A percentile compares a stretch with the other conserved stretches of the same genome.
Conservation (phyloP, 2,113 vertebrate genomes). For the Antechinus stuartii region DNA sequence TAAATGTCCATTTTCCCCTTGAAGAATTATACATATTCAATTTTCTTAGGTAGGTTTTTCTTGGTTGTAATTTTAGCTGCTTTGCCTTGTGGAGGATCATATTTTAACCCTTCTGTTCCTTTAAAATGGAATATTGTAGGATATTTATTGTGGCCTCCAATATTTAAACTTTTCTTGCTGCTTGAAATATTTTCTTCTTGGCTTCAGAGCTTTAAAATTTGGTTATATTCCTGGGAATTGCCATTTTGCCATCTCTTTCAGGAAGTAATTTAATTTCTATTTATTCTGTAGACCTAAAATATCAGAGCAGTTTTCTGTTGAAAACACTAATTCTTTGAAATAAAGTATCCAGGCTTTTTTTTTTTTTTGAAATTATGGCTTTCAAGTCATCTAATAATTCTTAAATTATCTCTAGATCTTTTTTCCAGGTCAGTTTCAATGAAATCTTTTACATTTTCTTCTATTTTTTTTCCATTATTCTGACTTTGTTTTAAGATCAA, state of each 20-base stretch:
- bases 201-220: neutral
- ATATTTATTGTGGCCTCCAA: neutral
- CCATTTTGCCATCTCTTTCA: neutral
- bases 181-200: neutral
- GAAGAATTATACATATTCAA: neutral
- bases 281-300: neutral
- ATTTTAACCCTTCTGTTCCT: neutral
- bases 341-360: neutral
- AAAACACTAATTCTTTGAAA: neutral
- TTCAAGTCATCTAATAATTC: too few species aligned
- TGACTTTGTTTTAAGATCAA: neutral
- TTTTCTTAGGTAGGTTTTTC: neutral
- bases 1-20: neutral
- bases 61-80: neutral
- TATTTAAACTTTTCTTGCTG: neutral
- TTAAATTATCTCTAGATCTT: neutral
- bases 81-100: neutral
- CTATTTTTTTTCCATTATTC: neutral
- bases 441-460: neutral
- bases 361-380: too few species aligned
- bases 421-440: neutral
- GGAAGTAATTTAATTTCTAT: neutral
- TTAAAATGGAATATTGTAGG: neutral
- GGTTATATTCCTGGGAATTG: neutral
- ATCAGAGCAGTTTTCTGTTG: neutral